Evolutionary conservation across 2,797 vertebrate species (phyloP).

Genomic region (Sparus aurata): DNA sequence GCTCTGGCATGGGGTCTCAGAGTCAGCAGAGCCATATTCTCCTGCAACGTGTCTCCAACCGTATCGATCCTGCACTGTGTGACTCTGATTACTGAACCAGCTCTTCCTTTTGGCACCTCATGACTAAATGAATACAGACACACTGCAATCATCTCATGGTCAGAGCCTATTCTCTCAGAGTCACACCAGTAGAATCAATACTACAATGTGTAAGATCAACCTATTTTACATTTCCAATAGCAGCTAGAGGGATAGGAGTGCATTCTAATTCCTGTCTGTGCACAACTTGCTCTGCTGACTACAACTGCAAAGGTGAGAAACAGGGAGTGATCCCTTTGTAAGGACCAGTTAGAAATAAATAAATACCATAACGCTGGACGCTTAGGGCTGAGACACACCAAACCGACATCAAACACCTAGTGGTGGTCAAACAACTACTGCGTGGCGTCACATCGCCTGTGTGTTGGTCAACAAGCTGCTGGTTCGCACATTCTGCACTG

Average conservation of each 20-base stretch:
- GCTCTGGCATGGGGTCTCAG: conserved; percentile 4
- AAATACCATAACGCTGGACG: not conserved
- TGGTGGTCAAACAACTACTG: no score
- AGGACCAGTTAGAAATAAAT: not conserved
- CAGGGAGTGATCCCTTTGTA: conserved; percentile 23
- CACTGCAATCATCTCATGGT: conserved; percentile 40
- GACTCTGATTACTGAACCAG: conserved; percentile 60
- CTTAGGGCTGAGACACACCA: no score
- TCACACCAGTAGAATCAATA: conserved; percentile 49
- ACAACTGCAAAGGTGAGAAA: conserved; percentile 45
- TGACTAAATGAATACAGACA: conserved; percentile 52
- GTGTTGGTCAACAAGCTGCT: no score
- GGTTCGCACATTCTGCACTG: no score
- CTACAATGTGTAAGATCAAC: conserved; percentile 15
- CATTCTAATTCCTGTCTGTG: conserved; percentile 18
- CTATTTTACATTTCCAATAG: conserved; percentile 26
- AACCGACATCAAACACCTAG: no score
- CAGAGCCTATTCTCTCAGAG: conserved; percentile 24
- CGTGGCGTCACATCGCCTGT: no score
- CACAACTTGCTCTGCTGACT: conserved; percentile 27
- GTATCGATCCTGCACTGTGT: conserved; percentile 50
- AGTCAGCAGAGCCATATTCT: conserved; percentile 26
- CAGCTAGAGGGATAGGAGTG: not conserved
- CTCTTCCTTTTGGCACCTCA: conserved; percentile 48
- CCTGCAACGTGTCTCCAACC: conserved; percentile 28